Percentiles rank a stretch among this genome's conserved stretches.
Conservation (phyloP, 1,140 invertebrate species). For the Lasaia peninsularis region DNA sequence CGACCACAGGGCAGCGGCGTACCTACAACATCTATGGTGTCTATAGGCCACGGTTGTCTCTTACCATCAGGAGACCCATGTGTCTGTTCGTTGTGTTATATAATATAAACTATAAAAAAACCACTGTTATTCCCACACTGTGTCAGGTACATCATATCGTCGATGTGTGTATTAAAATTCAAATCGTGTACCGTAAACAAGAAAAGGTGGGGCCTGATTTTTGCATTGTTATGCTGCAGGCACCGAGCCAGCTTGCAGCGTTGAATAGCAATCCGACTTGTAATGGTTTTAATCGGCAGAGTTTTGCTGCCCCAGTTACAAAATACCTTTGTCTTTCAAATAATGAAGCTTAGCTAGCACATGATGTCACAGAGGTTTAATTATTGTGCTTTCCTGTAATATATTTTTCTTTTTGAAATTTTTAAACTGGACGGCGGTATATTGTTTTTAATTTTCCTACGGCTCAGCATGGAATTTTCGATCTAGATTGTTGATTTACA, state of each 20-base stretch:
- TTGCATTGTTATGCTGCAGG: conserved; percentile 44
- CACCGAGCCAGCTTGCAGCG: conserved; percentile 28
- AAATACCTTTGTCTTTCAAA: conserved; percentile 12
- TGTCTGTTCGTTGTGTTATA: no score
- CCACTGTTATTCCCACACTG: conserved; percentile 9
- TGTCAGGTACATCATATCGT: conserved; percentile 13
- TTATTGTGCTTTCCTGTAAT: not conserved
- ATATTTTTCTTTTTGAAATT: conserved; percentile 4
- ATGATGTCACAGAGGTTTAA: conserved; percentile 13
- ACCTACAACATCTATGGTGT: no score
- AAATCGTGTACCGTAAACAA: conserved; percentile 29
- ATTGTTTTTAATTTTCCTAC: not conserved
- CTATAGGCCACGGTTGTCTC: no score
- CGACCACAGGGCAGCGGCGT: no score
- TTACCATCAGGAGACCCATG: no score
- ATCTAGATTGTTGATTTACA: no score
- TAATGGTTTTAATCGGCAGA: conserved; percentile 28
- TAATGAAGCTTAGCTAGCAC: conserved; percentile 14
- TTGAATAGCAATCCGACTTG: conserved; percentile 20
- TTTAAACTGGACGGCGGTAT: not conserved
- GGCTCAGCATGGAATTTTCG: no score
- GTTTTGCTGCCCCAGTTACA: conserved; percentile 16
- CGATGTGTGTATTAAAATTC: conserved; percentile 42
- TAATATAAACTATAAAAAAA: no score
- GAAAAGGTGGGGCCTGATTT: conserved; percentile 45